phyloP scores from a whole-genome alignment of 2,888 invertebrate species.

The Parelbella ahira region DNA sequence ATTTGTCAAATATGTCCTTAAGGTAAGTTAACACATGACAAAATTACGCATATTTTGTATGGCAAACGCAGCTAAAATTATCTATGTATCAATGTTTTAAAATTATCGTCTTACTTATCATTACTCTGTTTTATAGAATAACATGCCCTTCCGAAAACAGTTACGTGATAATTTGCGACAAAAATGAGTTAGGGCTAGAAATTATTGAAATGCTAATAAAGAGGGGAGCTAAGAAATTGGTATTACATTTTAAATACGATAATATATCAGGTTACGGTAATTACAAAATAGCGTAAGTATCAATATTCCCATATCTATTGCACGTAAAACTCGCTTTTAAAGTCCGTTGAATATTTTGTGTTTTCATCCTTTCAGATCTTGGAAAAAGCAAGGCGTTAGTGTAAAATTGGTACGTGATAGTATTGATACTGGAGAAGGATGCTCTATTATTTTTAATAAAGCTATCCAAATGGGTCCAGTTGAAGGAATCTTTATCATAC shows the following conservation, averaged over 20 bases:
- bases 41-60: no score
- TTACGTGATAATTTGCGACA: neutral
- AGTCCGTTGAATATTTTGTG: neutral
- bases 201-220: constrained; percentile 2
- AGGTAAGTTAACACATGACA: no score
- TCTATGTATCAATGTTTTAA: no score
- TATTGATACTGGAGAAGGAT: constrained; percentile 7
- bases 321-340: neutral
- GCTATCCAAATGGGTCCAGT: constrained; percentile 5
- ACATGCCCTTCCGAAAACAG: neutral
- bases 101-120: no score
- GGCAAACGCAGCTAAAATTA: no score
- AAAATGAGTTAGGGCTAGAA: constrained; percentile 2
- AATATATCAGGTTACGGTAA: constrained; percentile 2
- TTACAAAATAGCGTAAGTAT: constrained; percentile 7
- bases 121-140: neutral
- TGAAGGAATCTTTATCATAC: constrained; percentile 4
- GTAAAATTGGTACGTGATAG: neutral
- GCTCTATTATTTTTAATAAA: constrained; percentile 3
- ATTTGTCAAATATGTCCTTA: no score
- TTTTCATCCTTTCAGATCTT: no score
- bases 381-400: neutral
- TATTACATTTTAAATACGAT: neutral
- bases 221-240: constrained; percentile 2
- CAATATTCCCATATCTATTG: neutral